Conservation (phyloP, 2,113 vertebrate genomes). For the Pavo muticus region DNA sequence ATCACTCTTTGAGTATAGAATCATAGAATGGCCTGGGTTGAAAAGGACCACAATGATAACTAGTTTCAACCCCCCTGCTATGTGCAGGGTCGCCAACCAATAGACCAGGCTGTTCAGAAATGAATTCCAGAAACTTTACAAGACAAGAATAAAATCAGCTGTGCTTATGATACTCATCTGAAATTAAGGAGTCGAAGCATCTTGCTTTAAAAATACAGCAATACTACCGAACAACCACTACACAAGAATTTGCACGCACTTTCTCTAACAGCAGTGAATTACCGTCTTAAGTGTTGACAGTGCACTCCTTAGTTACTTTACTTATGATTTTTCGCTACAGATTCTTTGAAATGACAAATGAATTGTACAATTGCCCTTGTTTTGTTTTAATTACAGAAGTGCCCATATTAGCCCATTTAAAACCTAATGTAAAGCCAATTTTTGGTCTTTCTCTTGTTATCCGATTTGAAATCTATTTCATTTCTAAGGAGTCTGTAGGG, state of each 20-base stretch:
- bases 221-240: neutral
- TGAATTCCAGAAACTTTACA: neutral
- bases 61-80: too few relatives aligned
- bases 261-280: neutral
- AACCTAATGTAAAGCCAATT: neutral
- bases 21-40: too few relatives aligned
- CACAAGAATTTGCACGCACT: neutral
- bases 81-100: too few relatives aligned
- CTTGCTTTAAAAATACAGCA: neutral
- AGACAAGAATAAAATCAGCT: neutral
- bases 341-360: neutral
- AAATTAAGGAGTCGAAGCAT: neutral
- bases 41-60: too few relatives aligned
- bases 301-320: neutral
- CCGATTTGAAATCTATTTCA: neutral
- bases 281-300: neutral
- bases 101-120: too few relatives aligned
- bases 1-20: neutral
- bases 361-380: rapidly evolving
- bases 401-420: neutral
- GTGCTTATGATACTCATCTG: neutral
- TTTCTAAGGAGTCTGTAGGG: neutral
- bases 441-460: neutral
- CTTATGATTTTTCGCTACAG: neutral
- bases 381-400: neutral